Base-by-base conservation (phyloP, 1,140 invertebrate genomes). In the Drosophila ambigua region DNA sequence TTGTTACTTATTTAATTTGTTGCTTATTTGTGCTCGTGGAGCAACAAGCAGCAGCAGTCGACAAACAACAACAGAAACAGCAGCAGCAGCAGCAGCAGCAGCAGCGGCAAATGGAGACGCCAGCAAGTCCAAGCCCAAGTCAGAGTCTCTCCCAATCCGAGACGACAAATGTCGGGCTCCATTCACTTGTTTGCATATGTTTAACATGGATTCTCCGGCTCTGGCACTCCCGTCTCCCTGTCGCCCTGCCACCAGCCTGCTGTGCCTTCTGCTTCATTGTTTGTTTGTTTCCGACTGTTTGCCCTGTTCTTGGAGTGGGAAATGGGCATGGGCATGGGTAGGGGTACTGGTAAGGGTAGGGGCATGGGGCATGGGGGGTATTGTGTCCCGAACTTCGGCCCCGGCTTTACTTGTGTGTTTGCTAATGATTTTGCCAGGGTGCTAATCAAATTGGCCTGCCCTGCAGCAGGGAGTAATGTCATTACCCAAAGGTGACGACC, bases 1-100 rank as follows among this genome's bases (percentile, higher is more conserved):
- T 77, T 85, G 81, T 85, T 87, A 87, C 81, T 87, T 85, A 87
- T 85, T 85, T 85, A 85, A 85, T 85, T 87, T 85, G 81, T 85
- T 85, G 81, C 82, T 77, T 85, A 85, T 87, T 84, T 84, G 77
- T 58, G 76, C 71, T 41, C 23, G 39, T 43, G 55, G 45, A 68
- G 74, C 64, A 61, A 68, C 65, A 74, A 82, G 69, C 78, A 39
- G 11, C 35, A 39, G 35, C 35, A 39, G 11, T 39, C 35, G 35
- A 39, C 35, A 39, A 39, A 39, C 35, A 39, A 39, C 31, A 35
- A 35, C 31, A 35, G 31, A 11, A 39, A 39, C 35, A 39, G 11
- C 35, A 39, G 35, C 11, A 13, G 35, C 11, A 1, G 9, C 28
- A 31, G 31, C 11, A 2, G 31, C 9, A 35, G 9, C 16, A 16